Base-by-base conservation (phyloP, 2,113 vertebrate genomes). In the Pantherophis guttatus region DNA sequence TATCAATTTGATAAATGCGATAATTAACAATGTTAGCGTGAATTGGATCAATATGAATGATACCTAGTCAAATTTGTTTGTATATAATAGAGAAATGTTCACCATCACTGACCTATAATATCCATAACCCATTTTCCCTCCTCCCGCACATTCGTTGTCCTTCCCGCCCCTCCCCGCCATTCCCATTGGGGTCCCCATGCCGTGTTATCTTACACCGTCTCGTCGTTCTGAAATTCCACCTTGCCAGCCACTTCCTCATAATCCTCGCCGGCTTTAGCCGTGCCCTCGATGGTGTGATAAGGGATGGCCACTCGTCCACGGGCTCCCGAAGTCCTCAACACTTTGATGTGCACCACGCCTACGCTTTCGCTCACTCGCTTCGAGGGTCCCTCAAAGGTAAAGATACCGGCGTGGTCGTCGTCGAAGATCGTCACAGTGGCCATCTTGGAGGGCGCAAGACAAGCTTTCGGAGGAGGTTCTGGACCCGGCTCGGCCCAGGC, bases 401-500 rank as follows among this genome's bases (percentile, higher is more conserved):
- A 98, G 91, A 98, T 98, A 70, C 98, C 98, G 0, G 98, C 98
- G 1, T 98, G 98, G 97, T 98, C 98, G 26, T 98, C 98, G 6
- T 98, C 98, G 0, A 98, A 98, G 94, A 98, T 98, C 95, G 98
- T 98, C 7, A 98, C 98, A 0, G 98, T 98, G 93, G 98, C 98
- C 0, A 97, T 97, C 93, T 97, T 96, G 59, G 96, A 96, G 1
- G 85, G 93, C 3, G 98, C 98, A 33, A 98, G 96, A 1, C 97
- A 97, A 0, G 98, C 97, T 90, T 98, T 98, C 0, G 98, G 98
- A 29, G 97, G 95, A 0, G 97, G 97, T 21, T 96, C 97, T 1
- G 97, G 93, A 96, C 94, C 91, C 12, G 97, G 0, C 98, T 97
- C 55, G 96, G 97, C 92, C 98, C 89, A 97, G 55, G 97, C 96